phyloP scores from a whole-genome alignment of 2,113 vertebrate genomes.

The Himantopus leucocephalus region DNA sequence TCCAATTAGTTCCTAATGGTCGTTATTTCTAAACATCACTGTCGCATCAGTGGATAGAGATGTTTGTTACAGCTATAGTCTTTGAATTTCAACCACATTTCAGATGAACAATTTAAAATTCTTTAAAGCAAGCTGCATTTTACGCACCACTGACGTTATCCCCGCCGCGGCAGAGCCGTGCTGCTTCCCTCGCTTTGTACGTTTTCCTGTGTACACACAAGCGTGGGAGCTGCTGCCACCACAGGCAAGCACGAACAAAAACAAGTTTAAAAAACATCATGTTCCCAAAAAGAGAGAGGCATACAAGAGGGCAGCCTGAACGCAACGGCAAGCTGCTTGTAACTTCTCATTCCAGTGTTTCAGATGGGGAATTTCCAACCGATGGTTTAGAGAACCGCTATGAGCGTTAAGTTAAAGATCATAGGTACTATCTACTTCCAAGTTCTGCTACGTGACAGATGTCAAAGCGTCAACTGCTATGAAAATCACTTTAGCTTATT shows the following conservation, averaged over 20 bases:
- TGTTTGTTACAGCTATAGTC: background rate
- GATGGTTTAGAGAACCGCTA: background rate
- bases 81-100: background rate
- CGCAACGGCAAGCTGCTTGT: background rate
- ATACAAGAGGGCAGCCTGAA: fast-evolving
- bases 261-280: background rate
- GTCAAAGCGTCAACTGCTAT: background rate
- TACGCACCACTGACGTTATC: fast-evolving
- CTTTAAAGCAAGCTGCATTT: background rate
- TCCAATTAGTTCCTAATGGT: background rate
- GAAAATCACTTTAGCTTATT: background rate
- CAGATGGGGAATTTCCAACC: background rate
- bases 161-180: fast-evolving
- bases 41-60: fast-evolving
- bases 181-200: background rate
- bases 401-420: background rate
- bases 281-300: background rate
- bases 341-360: background rate
- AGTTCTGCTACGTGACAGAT: background rate
- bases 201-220: background rate
- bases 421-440: background rate
- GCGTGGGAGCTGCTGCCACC: background rate
- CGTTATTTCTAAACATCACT: background rate
- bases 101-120: background rate
- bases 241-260: background rate